These are phyloP conservation scores for Anhinga rufa DNA, from an alignment of 2,113 vertebrate species.

Conservation along the genomic window DNA sequence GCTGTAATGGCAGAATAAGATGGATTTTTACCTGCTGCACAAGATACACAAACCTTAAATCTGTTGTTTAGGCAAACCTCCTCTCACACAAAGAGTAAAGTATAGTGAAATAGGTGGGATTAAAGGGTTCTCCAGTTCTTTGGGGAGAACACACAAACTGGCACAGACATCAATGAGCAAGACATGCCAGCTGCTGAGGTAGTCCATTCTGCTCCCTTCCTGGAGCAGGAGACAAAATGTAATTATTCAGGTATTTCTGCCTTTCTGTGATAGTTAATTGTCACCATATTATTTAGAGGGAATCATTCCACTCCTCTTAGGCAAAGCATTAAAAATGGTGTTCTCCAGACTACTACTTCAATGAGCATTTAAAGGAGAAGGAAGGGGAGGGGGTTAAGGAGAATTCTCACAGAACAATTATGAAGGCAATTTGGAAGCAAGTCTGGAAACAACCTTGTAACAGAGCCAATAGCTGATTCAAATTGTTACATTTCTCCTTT, in stretches of 20 bases:
- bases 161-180: neutral
- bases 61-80: neutral
- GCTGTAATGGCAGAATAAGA: neutral
- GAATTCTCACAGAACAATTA: slow-evolving; percentile 1
- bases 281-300: neutral
- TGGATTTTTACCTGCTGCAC: neutral
- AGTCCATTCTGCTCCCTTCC: neutral
- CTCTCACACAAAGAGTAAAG: neutral
- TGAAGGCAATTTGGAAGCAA: slow-evolving; percentile 28
- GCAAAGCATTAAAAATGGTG: neutral
- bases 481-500: slow-evolving; percentile 14
- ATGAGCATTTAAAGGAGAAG: neutral
- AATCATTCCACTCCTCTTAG: neutral
- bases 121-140: neutral
- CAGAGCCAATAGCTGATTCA: slow-evolving; percentile 21
- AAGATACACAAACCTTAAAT: neutral
- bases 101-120: neutral
- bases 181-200: neutral
- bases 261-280: neutral
- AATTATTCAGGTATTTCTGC: neutral
- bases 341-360: neutral
- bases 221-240: neutral
- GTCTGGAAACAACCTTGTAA: slow-evolving; percentile 42
- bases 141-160: neutral
- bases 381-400: neutral